Conservation (phyloP, 2,113 vertebrate species). For the Thunnus maccoyii region DNA sequence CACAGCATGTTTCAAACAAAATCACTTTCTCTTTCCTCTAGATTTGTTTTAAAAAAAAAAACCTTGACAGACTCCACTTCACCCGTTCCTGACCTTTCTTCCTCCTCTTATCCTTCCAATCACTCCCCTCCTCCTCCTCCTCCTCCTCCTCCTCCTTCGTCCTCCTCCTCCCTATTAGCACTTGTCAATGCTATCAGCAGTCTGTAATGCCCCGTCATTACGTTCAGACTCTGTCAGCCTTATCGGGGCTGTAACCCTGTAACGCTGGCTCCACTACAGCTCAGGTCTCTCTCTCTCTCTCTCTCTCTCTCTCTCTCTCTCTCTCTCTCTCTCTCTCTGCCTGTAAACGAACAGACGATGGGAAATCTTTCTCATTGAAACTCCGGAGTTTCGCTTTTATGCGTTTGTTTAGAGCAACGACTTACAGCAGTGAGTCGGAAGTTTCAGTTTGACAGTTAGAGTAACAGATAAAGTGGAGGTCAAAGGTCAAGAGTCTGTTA, state of each 20-base stretch:
- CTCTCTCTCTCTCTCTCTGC: too few species aligned
- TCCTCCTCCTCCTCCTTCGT: slow-evolving; percentile 1
- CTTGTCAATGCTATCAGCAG: slow-evolving; percentile 54
- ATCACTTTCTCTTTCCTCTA: neutral
- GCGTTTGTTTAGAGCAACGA: too few species aligned
- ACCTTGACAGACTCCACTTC: neutral
- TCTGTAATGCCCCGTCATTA: slow-evolving; percentile 63
- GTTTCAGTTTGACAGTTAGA: too few species aligned
- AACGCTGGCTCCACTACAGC: slow-evolving; percentile 39
- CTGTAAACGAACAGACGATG: too few species aligned
- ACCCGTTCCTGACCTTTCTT: neutral
- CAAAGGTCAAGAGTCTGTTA: too few species aligned
- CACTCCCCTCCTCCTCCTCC: neutral
- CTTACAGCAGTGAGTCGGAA: too few species aligned
- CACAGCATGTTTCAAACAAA: too few species aligned
- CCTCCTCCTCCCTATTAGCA: slow-evolving; percentile 20
- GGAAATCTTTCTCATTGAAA: too few species aligned
- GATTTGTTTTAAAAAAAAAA: too few species aligned
- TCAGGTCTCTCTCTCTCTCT: neutral
- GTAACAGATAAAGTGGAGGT: too few species aligned
- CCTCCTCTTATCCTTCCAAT: slow-evolving; percentile 4
- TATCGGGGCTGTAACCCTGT: slow-evolving; percentile 62
- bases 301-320: too few species aligned
- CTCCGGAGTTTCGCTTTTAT: too few species aligned
- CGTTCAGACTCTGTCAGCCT: slow-evolving; percentile 47